Evolutionary conservation across 2,888 invertebrate species (phyloP).

Genomic region (Cepaea hortensis): DNA sequence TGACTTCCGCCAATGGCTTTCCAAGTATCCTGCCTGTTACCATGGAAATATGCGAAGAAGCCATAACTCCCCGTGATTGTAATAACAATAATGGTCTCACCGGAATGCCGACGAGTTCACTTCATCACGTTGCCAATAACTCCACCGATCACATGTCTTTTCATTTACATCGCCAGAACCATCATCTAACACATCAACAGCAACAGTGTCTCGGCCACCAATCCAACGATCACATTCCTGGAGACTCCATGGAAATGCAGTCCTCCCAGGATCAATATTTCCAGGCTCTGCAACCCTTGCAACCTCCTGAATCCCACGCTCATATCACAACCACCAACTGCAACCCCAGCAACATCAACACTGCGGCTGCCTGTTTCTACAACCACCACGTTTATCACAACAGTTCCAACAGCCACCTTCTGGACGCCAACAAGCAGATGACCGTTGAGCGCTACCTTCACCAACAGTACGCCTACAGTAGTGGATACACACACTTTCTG

Average conservation of each 20-base stretch:
- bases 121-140: conserved; percentile 14
- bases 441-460: conserved; percentile 64
- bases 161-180: conserved; percentile 1
- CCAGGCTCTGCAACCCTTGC: conserved; percentile 54
- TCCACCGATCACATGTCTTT: not conserved
- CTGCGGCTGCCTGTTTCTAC: conserved; percentile 20
- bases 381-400: conserved; percentile 15
- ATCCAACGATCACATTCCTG: conserved; percentile 38
- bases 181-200: conserved; percentile 18
- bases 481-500: conserved; percentile 46
- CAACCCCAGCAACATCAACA: conserved; percentile 28
- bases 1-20: conserved; percentile 1
- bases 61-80: conserved; percentile 24
- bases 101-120: not conserved
- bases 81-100: not conserved
- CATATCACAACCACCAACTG: conserved; percentile 23
- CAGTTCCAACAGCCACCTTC: not conserved
- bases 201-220: not conserved
- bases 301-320: conserved; percentile 30
- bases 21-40: conserved; percentile 15
- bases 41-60: conserved; percentile 32
- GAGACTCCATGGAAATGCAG: conserved; percentile 83
- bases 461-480: conserved; percentile 56
- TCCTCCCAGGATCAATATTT: conserved; percentile 90
- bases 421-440: conserved; percentile 45